phyloP scores from a whole-genome alignment of 2,888 invertebrate species.

The Heliconius aoede region DNA sequence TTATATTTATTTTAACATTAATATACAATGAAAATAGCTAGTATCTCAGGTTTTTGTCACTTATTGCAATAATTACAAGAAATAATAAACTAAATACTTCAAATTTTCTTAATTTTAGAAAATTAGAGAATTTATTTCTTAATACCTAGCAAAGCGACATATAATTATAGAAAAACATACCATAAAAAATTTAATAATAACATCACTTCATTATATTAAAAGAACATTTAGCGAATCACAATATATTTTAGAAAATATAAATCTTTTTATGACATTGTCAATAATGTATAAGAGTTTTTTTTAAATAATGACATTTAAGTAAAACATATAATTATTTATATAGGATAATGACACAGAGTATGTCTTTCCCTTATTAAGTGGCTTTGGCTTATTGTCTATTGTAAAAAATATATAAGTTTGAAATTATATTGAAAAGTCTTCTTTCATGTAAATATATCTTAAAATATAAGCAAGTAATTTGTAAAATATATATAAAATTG shows the following conservation, averaged over 20 bases:
- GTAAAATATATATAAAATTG: not conserved
- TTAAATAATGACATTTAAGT: slow-evolving; percentile 15
- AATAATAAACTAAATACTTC: not conserved
- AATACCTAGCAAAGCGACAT: not conserved
- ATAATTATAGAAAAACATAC: slow-evolving; percentile 51
- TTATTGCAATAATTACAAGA: not conserved
- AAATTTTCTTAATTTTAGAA: not conserved
- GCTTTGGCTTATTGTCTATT: slow-evolving; percentile 2
- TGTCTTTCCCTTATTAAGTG: not conserved
- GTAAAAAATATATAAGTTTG: not conserved
- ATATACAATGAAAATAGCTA: not conserved
- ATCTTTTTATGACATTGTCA: slow-evolving; percentile 38
- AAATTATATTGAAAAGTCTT: not conserved
- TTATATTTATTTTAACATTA: not conserved
- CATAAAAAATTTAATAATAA: slow-evolving; percentile 76
- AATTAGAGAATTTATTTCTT: not conserved
- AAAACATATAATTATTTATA: not conserved
- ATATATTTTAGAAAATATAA: slow-evolving; percentile 39
- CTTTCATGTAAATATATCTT: not conserved
- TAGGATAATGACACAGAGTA: not conserved
- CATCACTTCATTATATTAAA: slow-evolving; percentile 64
- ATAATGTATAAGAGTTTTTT: slow-evolving; percentile 4
- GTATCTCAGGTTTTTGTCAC: not conserved
- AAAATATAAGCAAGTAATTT: not conserved
- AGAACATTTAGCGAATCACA: slow-evolving; percentile 42